Evolutionary conservation across 2,888 invertebrate species (phyloP).

Genomic region (Willowsia nigromaculata): DNA sequence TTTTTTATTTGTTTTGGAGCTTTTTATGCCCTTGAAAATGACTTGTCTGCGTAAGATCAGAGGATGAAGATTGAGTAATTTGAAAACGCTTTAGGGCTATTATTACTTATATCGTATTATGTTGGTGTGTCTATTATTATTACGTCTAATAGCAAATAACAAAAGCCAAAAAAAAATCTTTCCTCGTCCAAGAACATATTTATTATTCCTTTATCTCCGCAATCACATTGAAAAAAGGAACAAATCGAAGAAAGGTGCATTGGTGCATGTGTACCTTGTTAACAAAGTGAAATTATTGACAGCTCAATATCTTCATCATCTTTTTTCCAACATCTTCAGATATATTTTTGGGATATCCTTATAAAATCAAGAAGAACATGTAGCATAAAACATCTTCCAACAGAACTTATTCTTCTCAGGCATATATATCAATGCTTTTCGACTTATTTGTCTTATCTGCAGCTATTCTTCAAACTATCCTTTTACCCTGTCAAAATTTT

Average conservation of each 20-base stretch:
- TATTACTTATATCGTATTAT: slow-evolving; percentile 56
- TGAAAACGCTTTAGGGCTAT: slow-evolving; percentile 62
- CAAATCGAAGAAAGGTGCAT: slow-evolving; percentile 26
- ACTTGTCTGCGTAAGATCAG: slow-evolving; percentile 31
- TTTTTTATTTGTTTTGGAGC: slow-evolving; percentile 44
- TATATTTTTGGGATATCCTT: not conserved
- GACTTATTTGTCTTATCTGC: slow-evolving; percentile 49
- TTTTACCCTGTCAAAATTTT: slow-evolving; percentile 31
- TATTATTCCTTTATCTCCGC: slow-evolving; percentile 33
- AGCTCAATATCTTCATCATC: slow-evolving; percentile 70
- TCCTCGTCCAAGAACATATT: not conserved
- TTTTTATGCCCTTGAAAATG: slow-evolving; percentile 65
- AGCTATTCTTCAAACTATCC: not conserved
- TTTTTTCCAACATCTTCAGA: not conserved
- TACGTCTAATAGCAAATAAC: slow-evolving; percentile 58
- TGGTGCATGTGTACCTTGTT: slow-evolving; percentile 63
- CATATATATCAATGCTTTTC: not conserved
- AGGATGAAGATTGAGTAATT: slow-evolving; percentile 53
- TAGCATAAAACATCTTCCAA: not conserved
- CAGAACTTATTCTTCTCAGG: not conserved
- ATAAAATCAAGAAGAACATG: not conserved
- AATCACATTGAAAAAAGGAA: slow-evolving; percentile 51
- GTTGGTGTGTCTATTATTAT: slow-evolving; percentile 53
- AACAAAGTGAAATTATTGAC: slow-evolving; percentile 73
- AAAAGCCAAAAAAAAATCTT: slow-evolving; percentile 20